Base-by-base conservation (phyloP, 2,888 invertebrate species). In the Lasioglossum villosulum region DNA sequence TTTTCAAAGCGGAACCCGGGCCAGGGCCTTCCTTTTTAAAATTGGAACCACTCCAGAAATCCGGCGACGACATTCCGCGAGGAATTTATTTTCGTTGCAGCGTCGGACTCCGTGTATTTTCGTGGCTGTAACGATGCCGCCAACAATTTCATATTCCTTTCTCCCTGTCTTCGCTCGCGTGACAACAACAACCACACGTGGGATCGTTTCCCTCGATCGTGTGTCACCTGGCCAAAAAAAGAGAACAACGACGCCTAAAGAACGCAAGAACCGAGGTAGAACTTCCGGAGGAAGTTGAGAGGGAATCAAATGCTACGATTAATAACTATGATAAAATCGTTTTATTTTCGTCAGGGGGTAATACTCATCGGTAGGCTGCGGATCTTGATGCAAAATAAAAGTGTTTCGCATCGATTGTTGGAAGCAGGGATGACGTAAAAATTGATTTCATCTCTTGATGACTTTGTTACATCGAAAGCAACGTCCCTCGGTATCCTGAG, bases 21-120 rank as follows among this genome's bases (percentile, higher is more conserved):
- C 77, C 84, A 88, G 89, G 86, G 87, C 87, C 89, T 90, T 86
- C 86, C 87, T 91, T 92, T 90, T 90, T 89, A 88, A 89, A 89
- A 89, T 88, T 92, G 92, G 92, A 92, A 84, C 82, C 82, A 27
- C 71, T 92, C 92, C 92, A 92, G 87, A 84, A 84, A 86, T 83
- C 76, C 37, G 83, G 75, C 73, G 68, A 23, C 37, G 79, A 85
- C 91, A 91, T 89, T 84, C 86, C 89, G 73, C 87, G 73, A 83
- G 71, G 75, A 84, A 91, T 90, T 90, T 91, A 91, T 91, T 91
- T 90, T 89, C 84, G 88, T 81, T 84, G 70, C 83, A 78, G 78
- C 75, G 59, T 23, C 59, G 68, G 23, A 19, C 68, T 73, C 68
- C 71, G 78, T 63, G 78, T 89, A 77, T 87, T 90, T 86, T 83